Evolutionary conservation across 2,113 vertebrate genomes (phyloP), one percentile per base, ranked within the genome.

Genomic region (Campylorhamphus procurvoides): DNA sequence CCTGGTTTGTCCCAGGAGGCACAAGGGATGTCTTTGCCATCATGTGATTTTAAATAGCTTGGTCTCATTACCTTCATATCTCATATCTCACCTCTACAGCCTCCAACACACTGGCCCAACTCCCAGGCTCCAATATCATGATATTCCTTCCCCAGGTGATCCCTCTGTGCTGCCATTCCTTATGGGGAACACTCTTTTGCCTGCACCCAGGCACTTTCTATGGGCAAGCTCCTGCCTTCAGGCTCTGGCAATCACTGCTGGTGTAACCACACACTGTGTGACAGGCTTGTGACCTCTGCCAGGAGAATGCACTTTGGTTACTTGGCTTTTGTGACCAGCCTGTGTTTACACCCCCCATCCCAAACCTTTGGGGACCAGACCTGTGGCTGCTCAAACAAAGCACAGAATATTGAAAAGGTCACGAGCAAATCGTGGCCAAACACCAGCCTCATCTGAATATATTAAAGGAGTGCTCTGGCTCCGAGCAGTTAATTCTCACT

Each of bases 321-420:
- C 67, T 58, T 3, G 58, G 50, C 76, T 87, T 35, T 58, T 27
- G 84, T 76, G 20, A 33, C 46, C 23, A 31, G 6, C 92, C 79
- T 14, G 63, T 72, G 87, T 47, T 84, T 47, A 68, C 72, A 87
- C 14, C 80, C 52, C 83, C 18, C 71, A 62, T 14, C 87, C 59
- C 42, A 35, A 42, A 50, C 90, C 96, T 68, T 37, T 27, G 77
- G 93, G 93, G 68, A 76, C 56, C 0, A 12, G 50, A 28, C 62
- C 25, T 18, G 46, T 62, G 49, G 13, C 90, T 66, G 69, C 60
- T 60, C 79, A 55, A 19, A 83, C 58, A 33, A 31, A 85, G 24
- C 6, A 15, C 29, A 7, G 84, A 74, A 86, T 64, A 29, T 10
- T 71, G 86, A 76, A 90, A 97, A 96, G 94, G 93, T 92, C 88